phyloP scores from a whole-genome alignment of 2,888 invertebrate genomes.

The Melanchra persicariae region DNA sequence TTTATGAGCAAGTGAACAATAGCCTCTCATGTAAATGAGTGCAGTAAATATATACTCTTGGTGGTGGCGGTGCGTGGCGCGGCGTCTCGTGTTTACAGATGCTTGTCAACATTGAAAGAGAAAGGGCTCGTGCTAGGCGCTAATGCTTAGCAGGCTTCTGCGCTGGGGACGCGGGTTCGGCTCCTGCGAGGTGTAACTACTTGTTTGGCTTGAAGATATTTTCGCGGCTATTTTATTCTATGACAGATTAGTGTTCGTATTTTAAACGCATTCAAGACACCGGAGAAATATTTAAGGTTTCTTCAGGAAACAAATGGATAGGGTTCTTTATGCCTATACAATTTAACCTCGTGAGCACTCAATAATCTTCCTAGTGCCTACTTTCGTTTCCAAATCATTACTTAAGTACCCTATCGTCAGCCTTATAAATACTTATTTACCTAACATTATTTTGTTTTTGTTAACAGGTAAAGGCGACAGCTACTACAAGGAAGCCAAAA shows the following conservation, averaged over 20 bases:
- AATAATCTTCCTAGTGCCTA: background rate
- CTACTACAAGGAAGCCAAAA: background rate
- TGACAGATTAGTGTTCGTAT: background rate
- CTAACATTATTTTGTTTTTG: background rate
- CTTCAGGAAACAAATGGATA: background rate
- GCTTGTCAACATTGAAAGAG: constrained; percentile 61
- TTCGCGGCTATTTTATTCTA: background rate
- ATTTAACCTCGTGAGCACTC: background rate
- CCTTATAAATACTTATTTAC: background rate
- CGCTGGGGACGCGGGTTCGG: background rate
- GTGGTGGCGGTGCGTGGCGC: constrained; percentile 8
- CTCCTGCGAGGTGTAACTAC: background rate
- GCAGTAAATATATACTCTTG: constrained; percentile 18
- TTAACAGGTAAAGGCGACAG: constrained; percentile 12
- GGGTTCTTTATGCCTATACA: background rate
- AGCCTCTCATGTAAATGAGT: constrained; percentile 7
- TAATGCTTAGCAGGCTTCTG: background rate
- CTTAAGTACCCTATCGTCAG: too few relatives aligned
- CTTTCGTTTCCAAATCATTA: background rate
- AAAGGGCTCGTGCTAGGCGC: constrained; percentile 28
- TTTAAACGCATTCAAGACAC: background rate
- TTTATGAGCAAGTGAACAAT: constrained; percentile 24
- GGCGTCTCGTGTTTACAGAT: constrained; percentile 38
- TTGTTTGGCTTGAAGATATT: background rate
- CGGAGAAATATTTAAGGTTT: constrained; percentile 1